These are phyloP conservation scores for Pteronotus mesoamericanus DNA, from an alignment of 2,797 vertebrate species.

Conservation along the genomic window DNA sequence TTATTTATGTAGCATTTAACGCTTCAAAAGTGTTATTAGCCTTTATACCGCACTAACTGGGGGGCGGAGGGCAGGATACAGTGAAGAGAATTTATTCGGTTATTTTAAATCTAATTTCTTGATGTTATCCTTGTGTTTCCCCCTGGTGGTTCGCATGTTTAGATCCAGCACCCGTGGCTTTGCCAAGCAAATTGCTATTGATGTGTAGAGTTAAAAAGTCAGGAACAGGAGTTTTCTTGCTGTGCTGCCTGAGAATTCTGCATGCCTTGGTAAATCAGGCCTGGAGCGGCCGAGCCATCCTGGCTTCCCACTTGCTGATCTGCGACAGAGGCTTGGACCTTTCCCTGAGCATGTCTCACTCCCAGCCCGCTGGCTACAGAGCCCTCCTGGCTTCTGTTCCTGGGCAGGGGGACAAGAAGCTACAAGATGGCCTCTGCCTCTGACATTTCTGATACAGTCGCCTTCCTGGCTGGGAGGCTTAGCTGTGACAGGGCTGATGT, in stretches of 20 bases:
- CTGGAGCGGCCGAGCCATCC: background rate
- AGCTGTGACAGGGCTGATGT: background rate
- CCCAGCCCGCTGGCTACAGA: background rate
- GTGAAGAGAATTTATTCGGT: conserved; percentile 43
- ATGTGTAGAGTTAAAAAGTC: conserved; percentile 45
- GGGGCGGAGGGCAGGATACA: background rate
- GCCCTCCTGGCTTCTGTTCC: background rate
- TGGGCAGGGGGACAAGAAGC: background rate
- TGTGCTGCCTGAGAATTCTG: conserved; percentile 36
- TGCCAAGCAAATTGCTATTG: conserved; percentile 62
- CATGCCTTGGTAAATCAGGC: background rate
- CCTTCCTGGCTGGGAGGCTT: background rate
- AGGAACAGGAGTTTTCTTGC: conserved; percentile 47
- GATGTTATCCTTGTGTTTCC: conserved; percentile 15
- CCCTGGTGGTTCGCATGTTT: conserved; percentile 47
- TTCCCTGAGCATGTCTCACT: background rate
- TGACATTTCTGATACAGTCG: background rate
- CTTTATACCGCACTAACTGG: conserved; percentile 16
- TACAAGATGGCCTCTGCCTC: background rate
- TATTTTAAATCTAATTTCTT: conserved; percentile 62
- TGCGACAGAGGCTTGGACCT: background rate
- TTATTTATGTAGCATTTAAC: conserved; percentile 37
- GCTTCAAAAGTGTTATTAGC: conserved; percentile 29
- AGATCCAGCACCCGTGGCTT: conserved; percentile 32
- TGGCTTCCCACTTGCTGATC: background rate